phyloP scores from a whole-genome alignment of 2,888 invertebrate species.

The Archaeoteleia sp. region DNA sequence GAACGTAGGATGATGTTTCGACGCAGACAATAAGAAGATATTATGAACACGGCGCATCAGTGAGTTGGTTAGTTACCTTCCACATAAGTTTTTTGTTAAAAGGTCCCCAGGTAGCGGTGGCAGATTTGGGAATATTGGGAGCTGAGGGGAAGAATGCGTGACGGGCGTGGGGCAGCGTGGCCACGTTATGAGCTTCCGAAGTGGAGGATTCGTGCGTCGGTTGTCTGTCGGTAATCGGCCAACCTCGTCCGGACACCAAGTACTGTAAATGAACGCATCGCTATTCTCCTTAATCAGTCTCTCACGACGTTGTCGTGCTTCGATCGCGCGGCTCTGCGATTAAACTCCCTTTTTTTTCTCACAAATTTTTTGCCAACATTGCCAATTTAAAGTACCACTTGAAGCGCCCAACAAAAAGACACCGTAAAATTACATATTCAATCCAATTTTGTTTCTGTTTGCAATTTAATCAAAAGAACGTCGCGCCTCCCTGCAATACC shows the following conservation, averaged over 20 bases:
- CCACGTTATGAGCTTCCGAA: slow-evolving; percentile 72
- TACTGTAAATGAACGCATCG: slow-evolving; percentile 70
- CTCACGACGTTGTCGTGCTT: slow-evolving; percentile 34
- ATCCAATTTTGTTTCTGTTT: too few relatives aligned
- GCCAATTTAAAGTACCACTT: too few relatives aligned
- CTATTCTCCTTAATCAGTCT: slow-evolving; percentile 53
- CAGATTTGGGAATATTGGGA: slow-evolving; percentile 79
- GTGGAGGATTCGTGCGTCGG: slow-evolving; percentile 72
- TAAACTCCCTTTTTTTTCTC: too few relatives aligned
- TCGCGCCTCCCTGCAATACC: too few relatives aligned
- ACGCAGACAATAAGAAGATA: slow-evolving; percentile 36
- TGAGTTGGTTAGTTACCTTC: slow-evolving; percentile 77
- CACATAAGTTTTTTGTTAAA: slow-evolving; percentile 80
- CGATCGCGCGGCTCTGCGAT: slow-evolving; percentile 13
- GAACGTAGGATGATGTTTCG: neutral
- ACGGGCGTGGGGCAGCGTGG: slow-evolving; percentile 73
- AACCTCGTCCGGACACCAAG: slow-evolving; percentile 73
- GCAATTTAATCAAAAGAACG: too few relatives aligned
- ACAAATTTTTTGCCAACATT: neutral
- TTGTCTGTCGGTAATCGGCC: slow-evolving; percentile 73
- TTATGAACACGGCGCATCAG: slow-evolving; percentile 37
- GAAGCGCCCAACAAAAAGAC: too few relatives aligned
- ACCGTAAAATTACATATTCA: too few relatives aligned
- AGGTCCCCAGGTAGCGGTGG: slow-evolving; percentile 79
- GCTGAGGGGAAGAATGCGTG: slow-evolving; percentile 74